Percentiles rank a stretch among this genome's conserved stretches.
These are phyloP conservation scores for Microdon myrmicae DNA, from an alignment of 2,888 invertebrate species.

Conservation along the genomic window DNA sequence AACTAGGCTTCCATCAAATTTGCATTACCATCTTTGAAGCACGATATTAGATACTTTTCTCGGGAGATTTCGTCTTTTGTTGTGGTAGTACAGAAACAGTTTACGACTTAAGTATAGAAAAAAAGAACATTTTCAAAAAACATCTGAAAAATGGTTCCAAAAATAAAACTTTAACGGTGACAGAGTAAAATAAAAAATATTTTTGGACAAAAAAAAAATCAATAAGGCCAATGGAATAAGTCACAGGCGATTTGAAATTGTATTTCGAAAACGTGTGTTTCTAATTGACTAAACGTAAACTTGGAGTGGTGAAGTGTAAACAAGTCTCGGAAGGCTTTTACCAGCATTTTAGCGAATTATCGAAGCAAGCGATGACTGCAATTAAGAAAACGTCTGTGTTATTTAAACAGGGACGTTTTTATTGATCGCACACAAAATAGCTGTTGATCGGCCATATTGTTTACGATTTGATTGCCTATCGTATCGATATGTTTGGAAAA, in stretches of 20 bases:
- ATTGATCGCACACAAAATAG: no score
- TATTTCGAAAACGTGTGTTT: not conserved
- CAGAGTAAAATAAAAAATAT: slow-evolving; percentile 33
- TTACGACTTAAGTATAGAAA: no score
- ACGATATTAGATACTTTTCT: slow-evolving; percentile 44
- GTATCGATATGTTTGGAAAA: no score
- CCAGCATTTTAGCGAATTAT: no score
- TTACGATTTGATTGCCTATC: no score
- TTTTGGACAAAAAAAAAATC: slow-evolving; percentile 27
- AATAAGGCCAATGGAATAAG: slow-evolving; percentile 7
- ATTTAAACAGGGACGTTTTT: no score
- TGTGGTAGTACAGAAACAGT: no score
- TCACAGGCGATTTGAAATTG: not conserved
- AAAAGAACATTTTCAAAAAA: slow-evolving; percentile 8
- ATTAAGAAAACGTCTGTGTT: no score
- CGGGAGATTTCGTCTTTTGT: no score
- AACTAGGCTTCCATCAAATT: slow-evolving; percentile 15
- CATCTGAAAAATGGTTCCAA: slow-evolving; percentile 27
- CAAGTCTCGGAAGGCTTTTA: slow-evolving; percentile 1
- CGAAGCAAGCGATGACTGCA: no score
- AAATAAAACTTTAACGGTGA: slow-evolving; percentile 47
- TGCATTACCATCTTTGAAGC: slow-evolving; percentile 39
- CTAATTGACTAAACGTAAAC: slow-evolving; percentile 13
- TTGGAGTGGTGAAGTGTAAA: slow-evolving; percentile 4
- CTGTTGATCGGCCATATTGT: no score